These are phyloP conservation scores for Drosophila burlai DNA, from an alignment of 1,140 invertebrate species.

Conservation along the genomic window DNA sequence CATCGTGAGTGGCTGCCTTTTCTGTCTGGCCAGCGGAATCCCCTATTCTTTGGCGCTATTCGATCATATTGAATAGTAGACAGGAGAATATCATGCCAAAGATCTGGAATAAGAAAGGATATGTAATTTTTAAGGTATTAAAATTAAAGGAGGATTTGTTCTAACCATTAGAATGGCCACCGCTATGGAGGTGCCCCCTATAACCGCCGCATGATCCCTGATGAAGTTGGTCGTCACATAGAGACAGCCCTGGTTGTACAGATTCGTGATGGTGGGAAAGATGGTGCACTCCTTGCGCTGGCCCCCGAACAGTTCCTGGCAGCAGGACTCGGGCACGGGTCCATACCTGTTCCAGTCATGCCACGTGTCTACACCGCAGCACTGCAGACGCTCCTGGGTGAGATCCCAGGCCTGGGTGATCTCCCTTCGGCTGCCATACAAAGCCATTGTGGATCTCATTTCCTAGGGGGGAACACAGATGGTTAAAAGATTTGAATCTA, in stretches of 20 bases:
- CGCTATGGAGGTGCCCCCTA: conserved; percentile 92
- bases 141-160: conserved; percentile 2
- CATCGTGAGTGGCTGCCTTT: conserved; percentile 1
- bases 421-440: conserved; percentile 89
- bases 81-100: conserved; percentile 91
- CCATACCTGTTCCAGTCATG: conserved; percentile 93
- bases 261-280: conserved; percentile 87
- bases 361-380: conserved; percentile 92
- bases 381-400: conserved; percentile 92
- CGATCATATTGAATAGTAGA: conserved; percentile 90
- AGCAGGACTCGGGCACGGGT: conserved; percentile 92
- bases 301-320: conserved; percentile 89
- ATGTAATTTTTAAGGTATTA: not conserved
- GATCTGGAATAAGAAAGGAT: conserved; percentile 73
- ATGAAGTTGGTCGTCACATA: conserved; percentile 89
- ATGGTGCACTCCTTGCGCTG: conserved; percentile 88
- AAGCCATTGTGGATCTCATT: conserved; percentile 91
- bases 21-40: conserved; percentile 13
- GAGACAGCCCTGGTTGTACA: conserved; percentile 91
- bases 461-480: conserved; percentile 85
- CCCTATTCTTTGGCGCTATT: conserved; percentile 84
- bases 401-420: conserved; percentile 93
- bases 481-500: not conserved
- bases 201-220: conserved; percentile 91
- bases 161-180: conserved; percentile 91